Conservation (phyloP, 2,888 invertebrate genomes). For the Norana najaformis region DNA sequence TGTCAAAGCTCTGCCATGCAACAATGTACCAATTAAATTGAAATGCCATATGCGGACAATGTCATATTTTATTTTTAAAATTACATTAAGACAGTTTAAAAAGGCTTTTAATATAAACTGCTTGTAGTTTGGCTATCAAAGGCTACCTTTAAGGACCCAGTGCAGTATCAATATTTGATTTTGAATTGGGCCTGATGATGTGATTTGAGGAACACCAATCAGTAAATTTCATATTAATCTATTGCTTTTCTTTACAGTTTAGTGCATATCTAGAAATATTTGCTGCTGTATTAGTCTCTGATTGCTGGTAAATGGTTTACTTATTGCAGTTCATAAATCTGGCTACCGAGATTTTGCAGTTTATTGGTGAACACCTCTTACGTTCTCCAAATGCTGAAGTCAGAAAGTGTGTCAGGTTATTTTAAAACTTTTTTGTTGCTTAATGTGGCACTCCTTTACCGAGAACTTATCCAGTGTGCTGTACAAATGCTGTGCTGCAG, state of each 20-base stretch:
- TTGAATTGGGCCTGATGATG: background rate
- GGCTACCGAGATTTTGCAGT: constrained; percentile 82
- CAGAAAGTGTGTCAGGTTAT: constrained; percentile 50
- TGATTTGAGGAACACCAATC: background rate
- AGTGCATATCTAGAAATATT: background rate
- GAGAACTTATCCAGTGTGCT: background rate
- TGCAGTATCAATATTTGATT: too few species aligned
- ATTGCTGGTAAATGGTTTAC: background rate
- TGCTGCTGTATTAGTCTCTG: background rate
- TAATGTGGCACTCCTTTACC: background rate
- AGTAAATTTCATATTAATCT: background rate
- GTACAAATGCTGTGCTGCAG: background rate
- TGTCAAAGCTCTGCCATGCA: too few species aligned
- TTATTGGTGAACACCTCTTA: constrained; percentile 81
- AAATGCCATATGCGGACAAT: too few species aligned
- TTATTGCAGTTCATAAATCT: constrained; percentile 76
- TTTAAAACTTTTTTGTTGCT: background rate
- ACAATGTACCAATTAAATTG: too few species aligned
- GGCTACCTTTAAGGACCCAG: too few species aligned
- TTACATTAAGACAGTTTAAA: too few species aligned
- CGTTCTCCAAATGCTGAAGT: constrained; percentile 67
- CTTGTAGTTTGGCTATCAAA: too few species aligned
- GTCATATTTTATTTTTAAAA: too few species aligned
- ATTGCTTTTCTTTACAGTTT: background rate
- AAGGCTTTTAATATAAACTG: too few species aligned